Conservation (phyloP, 2,888 invertebrate genomes). For the Bombylius discolor region DNA sequence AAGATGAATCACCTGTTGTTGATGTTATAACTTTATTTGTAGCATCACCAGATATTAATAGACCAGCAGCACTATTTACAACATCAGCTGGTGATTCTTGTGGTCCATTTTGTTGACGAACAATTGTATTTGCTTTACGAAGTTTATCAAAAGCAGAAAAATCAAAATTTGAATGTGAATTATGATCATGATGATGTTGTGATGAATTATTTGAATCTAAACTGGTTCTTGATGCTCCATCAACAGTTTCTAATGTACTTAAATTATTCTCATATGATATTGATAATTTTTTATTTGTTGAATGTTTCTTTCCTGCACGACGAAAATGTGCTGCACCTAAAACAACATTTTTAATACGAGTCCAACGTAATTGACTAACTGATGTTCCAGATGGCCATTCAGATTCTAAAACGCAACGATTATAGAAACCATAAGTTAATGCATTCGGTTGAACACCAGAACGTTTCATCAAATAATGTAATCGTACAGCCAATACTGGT, state of each 20-base stretch:
- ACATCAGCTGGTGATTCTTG: constrained; percentile 26
- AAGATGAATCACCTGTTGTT: constrained; percentile 6
- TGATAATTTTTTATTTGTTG: constrained; percentile 37
- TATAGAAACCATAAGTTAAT: constrained; percentile 83
- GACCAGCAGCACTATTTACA: constrained; percentile 40
- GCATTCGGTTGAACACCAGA: constrained; percentile 93
- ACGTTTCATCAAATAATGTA: constrained; percentile 82
- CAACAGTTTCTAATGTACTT: constrained; percentile 32
- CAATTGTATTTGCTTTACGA: constrained; percentile 51
- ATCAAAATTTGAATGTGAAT: constrained; percentile 27
- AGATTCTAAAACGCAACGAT: constrained; percentile 79
- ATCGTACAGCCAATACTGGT: constrained; percentile 87
- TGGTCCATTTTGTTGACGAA: constrained; percentile 41
- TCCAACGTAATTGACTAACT: constrained; percentile 73
- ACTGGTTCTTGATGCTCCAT: constrained; percentile 36
- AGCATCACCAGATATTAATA: constrained; percentile 39
- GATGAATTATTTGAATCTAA: constrained; percentile 31
- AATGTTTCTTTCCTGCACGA: constrained; percentile 54
- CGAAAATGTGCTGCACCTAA: constrained; percentile 82
- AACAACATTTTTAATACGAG: constrained; percentile 83
- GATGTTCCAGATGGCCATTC: constrained; percentile 81
- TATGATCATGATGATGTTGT: constrained; percentile 6
- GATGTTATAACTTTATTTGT: constrained; percentile 14
- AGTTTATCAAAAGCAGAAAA: constrained; percentile 45
- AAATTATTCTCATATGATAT: constrained; percentile 33